Base-by-base conservation (phyloP, 2,797 vertebrate genomes). In the Halcyon smyrnensis region DNA sequence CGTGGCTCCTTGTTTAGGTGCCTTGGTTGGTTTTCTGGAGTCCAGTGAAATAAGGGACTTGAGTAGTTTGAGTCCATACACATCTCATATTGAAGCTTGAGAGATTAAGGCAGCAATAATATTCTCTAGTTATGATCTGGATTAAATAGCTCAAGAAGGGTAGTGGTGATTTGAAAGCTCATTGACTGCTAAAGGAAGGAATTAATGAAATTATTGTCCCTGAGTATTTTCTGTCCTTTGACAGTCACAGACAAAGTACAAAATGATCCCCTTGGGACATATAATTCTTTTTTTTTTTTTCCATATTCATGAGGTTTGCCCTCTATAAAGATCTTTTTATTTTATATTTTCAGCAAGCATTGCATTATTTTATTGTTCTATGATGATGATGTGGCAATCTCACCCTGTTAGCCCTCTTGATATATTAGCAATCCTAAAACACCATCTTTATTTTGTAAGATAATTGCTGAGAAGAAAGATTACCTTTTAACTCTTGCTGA, bases 331-430 rank as follows among this genome's bases (percentile, higher is more conserved):
- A 87, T 56, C 14, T 79, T 91, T 95, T 70, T 53, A 60, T 77
- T 92, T 80, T 87, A 68, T 53, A 43, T 89, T 96, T 94, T 87
- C 76, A 91, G 37, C 70, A 76, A 64, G 24, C 32, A 65, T 75
- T 91, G 79, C 41, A 51, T 81, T 88, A 78, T 93, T 90, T 90
- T 94, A 90, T 94, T 91, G 37, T 92, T 91, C 82, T 81, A 37
- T 86, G 54, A 24, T 84, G 69, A 27, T 89, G 39, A 64, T 75
- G 36, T 63, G 50, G 6, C 81, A 90, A 36, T 84, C 59, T 90
- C 20, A 74, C 60, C 45, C 59, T 76, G 8, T 87, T 84, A 86
- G 46, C 73, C 59, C 39, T 78, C 51, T 60, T 51, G 70, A 78
- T 70, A 43, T 68, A 81, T 79, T 75, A 65, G 12, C 50, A 78